Conservation (phyloP, 1,140 invertebrate genomes). For the Drosophila paulistorum region DNA sequence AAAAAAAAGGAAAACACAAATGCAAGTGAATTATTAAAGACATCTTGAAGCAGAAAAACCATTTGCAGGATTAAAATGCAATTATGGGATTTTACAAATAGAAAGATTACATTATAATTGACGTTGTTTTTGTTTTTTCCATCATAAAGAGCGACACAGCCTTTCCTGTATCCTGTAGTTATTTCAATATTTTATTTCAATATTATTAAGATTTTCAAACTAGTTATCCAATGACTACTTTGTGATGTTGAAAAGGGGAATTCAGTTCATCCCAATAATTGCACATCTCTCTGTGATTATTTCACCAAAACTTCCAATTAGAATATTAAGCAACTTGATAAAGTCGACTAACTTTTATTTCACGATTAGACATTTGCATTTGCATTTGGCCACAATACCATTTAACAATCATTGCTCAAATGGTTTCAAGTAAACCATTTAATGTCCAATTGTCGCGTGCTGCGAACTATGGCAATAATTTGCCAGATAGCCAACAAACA, state of each 20-base stretch:
- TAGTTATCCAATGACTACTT: too few species aligned
- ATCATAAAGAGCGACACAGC: too few species aligned
- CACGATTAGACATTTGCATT: neutral
- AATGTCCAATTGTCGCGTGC: constrained; percentile 18
- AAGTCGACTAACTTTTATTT: neutral
- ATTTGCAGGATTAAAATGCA: neutral
- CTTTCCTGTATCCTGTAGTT: too few species aligned
- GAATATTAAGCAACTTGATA: neutral
- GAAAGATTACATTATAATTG: neutral
- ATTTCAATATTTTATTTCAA: too few species aligned
- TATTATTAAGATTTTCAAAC: too few species aligned
- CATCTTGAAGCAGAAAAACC: neutral
- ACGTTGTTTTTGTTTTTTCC: neutral
- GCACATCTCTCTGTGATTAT: too few species aligned
- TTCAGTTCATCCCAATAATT: too few species aligned
- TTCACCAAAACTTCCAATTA: too few species aligned
- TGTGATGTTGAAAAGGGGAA: too few species aligned
- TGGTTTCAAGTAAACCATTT: constrained; percentile 24
- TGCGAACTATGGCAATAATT: constrained; percentile 23
- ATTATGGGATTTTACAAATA: neutral
- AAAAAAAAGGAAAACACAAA: neutral
- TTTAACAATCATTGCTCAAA: neutral
- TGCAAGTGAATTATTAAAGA: neutral
- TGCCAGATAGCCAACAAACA: constrained; percentile 32
- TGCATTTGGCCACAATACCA: neutral